Conservation (phyloP, 2,797 vertebrate species). For the Neosilurus mollespiculum region DNA sequence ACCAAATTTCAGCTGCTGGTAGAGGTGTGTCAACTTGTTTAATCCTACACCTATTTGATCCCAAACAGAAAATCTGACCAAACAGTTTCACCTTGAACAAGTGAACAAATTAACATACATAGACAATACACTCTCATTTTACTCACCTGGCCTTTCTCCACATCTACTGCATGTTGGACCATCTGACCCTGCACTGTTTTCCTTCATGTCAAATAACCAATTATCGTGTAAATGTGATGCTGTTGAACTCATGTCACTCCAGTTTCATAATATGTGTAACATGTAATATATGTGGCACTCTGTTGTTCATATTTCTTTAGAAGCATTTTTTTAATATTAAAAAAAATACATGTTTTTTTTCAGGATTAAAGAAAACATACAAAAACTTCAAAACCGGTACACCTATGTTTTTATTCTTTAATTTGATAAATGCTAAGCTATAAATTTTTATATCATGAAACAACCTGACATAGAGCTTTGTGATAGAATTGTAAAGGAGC, state of each 20-base stretch:
- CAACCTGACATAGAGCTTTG: background rate
- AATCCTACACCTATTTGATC: background rate
- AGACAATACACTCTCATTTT: no score
- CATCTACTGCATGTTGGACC: background rate
- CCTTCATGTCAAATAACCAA: background rate
- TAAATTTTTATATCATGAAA: slow-evolving; percentile 10
- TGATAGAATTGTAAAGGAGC: slow-evolving; percentile 66
- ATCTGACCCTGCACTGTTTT: background rate
- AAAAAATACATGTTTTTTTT: background rate
- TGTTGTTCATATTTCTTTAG: background rate
- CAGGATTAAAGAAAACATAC: slow-evolving; percentile 75
- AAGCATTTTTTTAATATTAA: slow-evolving; percentile 21
- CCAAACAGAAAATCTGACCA: background rate
- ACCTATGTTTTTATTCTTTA: background rate
- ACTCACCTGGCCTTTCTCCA: no score
- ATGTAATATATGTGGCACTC: background rate
- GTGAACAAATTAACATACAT: no score
- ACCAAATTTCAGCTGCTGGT: background rate
- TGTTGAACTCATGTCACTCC: background rate
- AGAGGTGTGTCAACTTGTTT: background rate
- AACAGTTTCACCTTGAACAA: background rate
- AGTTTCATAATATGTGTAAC: background rate
- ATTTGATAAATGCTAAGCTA: background rate
- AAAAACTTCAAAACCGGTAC: slow-evolving; percentile 73
- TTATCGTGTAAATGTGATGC: background rate